These are phyloP conservation scores for Cepphus grylle DNA, from an alignment of 2,113 vertebrate species.

Conservation along the genomic window DNA sequence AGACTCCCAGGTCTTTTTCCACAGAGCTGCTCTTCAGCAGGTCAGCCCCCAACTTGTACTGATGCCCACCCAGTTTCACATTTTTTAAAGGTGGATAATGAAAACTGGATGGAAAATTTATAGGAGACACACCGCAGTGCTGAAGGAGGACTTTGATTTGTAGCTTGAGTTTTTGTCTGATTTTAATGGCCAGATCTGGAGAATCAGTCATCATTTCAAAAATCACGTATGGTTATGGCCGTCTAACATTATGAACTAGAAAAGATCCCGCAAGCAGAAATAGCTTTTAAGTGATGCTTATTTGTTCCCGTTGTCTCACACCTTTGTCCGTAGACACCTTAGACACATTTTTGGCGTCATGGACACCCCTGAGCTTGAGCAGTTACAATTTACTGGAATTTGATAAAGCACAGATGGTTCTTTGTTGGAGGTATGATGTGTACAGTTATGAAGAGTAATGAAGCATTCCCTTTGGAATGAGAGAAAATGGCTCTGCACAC, in stretches of 20 bases:
- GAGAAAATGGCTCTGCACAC: neutral
- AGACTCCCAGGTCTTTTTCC: too few relatives aligned
- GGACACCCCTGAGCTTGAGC: neutral
- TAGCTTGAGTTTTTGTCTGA: neutral
- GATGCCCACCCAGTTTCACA: neutral
- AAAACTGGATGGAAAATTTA: neutral
- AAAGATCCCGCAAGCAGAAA: neutral
- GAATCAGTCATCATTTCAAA: neutral
- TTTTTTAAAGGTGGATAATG: neutral
- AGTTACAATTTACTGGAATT: neutral
- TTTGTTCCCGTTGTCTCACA: neutral
- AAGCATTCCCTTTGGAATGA: neutral
- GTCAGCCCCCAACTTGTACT: too few relatives aligned
- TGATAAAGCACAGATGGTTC: neutral
- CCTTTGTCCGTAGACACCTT: neutral
- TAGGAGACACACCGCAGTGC: neutral
- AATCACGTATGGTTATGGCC: accelerated
- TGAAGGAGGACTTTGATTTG: neutral
- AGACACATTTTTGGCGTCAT: neutral
- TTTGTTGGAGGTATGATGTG: neutral
- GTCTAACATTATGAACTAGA: accelerated
- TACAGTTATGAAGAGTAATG: neutral
- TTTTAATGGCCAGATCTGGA: neutral
- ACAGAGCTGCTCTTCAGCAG: too few relatives aligned
- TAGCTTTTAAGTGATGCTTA: neutral